Conservation (phyloP, 64 coral and sea anemone species). For the Montipora cactus region DNA sequence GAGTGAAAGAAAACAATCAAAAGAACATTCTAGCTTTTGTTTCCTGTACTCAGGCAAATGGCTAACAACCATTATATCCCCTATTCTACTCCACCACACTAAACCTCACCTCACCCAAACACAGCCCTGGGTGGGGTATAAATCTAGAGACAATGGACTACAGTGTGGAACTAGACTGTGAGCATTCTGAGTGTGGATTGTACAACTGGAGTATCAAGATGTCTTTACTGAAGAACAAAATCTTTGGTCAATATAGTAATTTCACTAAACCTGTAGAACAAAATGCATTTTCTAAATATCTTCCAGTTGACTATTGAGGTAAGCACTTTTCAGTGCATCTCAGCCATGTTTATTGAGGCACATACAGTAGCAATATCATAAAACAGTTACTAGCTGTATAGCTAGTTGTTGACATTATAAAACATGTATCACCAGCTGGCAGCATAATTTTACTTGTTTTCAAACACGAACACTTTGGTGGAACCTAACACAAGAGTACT, state of each 20-base stretch:
- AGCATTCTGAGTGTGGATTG: conserved; percentile 26
- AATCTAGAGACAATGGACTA: not conserved
- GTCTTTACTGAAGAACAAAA: conserved; percentile 48
- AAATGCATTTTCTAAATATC: conserved; percentile 16
- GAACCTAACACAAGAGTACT: not conserved
- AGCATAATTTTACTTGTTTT: not conserved
- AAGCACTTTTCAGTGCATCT: conserved; percentile 13
- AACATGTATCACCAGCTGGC: conserved; percentile 7
- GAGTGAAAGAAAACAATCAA: conserved; percentile 59
- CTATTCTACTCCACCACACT: not conserved
- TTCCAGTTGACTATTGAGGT: conserved; percentile 14
- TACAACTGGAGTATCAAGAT: conserved; percentile 48
- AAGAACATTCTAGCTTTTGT: conserved; percentile 28
- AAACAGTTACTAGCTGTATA: conserved; percentile 27
- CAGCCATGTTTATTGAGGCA: conserved; percentile 26
- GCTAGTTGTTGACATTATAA: conserved; percentile 43
- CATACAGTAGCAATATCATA: not conserved
- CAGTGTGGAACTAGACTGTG: conserved; percentile 16
- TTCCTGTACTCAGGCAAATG: not conserved
- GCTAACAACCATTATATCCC: not conserved
- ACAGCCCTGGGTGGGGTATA: not conserved
- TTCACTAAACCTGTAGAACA: conserved; percentile 24
- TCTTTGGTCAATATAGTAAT: conserved; percentile 15
- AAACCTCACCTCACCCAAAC: not conserved
- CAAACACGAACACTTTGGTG: conserved; percentile 8